phyloP scores from a whole-genome alignment of 2,888 invertebrate genomes.

The Imbricaverruca yamaguchii region DNA sequence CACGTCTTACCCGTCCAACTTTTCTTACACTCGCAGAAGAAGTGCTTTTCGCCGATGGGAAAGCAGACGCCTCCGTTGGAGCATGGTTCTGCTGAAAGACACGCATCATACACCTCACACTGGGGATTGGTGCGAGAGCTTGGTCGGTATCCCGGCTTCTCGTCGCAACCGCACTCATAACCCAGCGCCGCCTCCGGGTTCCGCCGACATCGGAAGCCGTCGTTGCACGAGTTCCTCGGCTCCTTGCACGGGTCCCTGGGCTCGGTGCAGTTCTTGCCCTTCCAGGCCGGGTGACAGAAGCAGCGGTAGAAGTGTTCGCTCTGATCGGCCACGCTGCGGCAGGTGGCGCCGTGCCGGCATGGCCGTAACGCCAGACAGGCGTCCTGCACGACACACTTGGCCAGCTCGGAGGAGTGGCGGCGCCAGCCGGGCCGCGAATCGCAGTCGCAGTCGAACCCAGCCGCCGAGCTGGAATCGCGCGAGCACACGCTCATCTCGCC shows the following conservation, averaged over 20 bases:
- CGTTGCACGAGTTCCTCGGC: constrained; percentile 6
- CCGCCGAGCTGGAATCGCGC: background rate
- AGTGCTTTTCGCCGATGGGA: background rate
- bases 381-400: background rate
- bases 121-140: background rate
- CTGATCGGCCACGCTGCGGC: background rate
- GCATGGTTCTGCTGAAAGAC: background rate
- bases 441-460: background rate
- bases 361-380: background rate
- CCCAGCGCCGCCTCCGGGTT: background rate
- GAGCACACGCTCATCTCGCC: background rate
- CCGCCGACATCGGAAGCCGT: background rate
- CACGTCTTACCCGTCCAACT: constrained; percentile 5
- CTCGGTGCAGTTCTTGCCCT: constrained; percentile 1
- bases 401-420: background rate
- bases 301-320: background rate
- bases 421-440: constrained; percentile 9
- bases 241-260: background rate
- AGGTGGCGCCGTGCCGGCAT: background rate
- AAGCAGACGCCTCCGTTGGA: background rate
- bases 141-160: background rate
- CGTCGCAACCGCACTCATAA: background rate
- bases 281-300: constrained; percentile 13
- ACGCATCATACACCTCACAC: background rate
- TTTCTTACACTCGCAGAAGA: constrained; percentile 3